Evolutionary conservation across 2,888 invertebrate genomes (phyloP).

Genomic region (Hemaris fuciformis): DNA sequence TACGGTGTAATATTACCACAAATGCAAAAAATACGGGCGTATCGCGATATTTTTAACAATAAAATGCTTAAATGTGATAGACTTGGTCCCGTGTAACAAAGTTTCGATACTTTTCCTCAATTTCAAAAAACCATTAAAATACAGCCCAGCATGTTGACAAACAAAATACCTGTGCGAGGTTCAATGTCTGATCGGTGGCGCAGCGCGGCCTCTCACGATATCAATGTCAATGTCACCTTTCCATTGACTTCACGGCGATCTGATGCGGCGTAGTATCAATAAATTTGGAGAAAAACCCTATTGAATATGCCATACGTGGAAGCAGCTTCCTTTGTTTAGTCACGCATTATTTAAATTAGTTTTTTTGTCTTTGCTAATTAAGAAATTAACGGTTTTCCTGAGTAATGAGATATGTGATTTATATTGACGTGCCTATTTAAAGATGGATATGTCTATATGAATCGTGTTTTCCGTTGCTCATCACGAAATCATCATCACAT

Average conservation of each 20-base stretch:
- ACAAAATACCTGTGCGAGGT: conserved; percentile 52
- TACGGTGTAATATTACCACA: no score
- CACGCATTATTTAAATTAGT: neutral
- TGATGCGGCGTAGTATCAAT: neutral
- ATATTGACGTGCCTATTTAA: no score
- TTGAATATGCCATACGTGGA: neutral
- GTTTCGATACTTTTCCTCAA: neutral
- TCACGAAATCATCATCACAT: no score
- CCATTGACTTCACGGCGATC: conserved; percentile 32
- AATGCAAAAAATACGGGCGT: no score
- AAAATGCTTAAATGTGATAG: no score
- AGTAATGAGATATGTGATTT: neutral
- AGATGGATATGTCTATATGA: no score
- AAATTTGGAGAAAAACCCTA: neutral
- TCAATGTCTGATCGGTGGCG: conserved; percentile 50
- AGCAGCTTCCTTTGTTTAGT: neutral
- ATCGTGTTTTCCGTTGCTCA: no score
- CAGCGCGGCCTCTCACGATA: conserved; percentile 36
- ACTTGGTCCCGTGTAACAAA: no score
- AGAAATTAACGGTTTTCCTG: neutral
- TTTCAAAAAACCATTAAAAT: neutral
- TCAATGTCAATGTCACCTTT: conserved; percentile 77
- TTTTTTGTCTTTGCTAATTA: neutral
- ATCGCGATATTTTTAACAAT: no score
- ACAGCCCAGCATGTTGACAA: conserved; percentile 38